These are phyloP conservation scores for Orbicella faveolata DNA, from an alignment of 64 coral and sea anemone genomes.

Conservation along the genomic window DNA sequence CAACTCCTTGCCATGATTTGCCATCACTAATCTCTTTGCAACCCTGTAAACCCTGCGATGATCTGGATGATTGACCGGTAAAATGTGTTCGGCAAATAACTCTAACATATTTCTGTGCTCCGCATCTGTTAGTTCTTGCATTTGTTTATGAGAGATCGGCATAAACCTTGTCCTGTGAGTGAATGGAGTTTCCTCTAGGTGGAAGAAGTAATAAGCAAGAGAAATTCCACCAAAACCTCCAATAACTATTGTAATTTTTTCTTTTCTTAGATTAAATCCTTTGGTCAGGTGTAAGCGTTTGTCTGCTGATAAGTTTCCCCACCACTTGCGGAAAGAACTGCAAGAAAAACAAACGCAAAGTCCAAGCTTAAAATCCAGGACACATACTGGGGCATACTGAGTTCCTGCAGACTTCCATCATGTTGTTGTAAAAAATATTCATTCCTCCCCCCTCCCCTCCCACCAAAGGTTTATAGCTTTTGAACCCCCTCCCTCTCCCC, in stretches of 20 bases:
- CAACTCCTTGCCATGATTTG: conserved; percentile 73
- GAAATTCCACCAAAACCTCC: conserved; percentile 67
- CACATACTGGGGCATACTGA: too few relatives aligned
- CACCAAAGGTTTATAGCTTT: too few relatives aligned
- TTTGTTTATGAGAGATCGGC: conserved; percentile 79
- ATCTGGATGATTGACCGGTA: conserved; percentile 87
- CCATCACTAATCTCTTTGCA: conserved; percentile 75
- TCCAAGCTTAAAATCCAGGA: neutral
- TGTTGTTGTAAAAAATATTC: too few relatives aligned
- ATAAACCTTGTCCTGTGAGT: conserved; percentile 85
- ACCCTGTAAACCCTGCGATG: conserved; percentile 80
- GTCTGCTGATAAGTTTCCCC: conserved; percentile 12
- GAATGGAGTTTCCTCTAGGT: conserved; percentile 89
- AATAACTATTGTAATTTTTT: conserved; percentile 61
- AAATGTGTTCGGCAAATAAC: conserved; percentile 62
- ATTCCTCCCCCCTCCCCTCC: too few relatives aligned
- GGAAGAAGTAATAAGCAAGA: conserved; percentile 83
- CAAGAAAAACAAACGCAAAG: neutral
- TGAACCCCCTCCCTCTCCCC: too few relatives aligned
- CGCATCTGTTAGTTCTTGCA: conserved; percentile 70
- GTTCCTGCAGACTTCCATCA: too few relatives aligned
- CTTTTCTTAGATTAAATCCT: conserved; percentile 45
- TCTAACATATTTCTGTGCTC: conserved; percentile 85
- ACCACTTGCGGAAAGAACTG: conserved; percentile 14
- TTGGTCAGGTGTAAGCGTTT: conserved; percentile 8